Conservation (phyloP, 2,113 vertebrate species). For the Caloenas nicobarica region DNA sequence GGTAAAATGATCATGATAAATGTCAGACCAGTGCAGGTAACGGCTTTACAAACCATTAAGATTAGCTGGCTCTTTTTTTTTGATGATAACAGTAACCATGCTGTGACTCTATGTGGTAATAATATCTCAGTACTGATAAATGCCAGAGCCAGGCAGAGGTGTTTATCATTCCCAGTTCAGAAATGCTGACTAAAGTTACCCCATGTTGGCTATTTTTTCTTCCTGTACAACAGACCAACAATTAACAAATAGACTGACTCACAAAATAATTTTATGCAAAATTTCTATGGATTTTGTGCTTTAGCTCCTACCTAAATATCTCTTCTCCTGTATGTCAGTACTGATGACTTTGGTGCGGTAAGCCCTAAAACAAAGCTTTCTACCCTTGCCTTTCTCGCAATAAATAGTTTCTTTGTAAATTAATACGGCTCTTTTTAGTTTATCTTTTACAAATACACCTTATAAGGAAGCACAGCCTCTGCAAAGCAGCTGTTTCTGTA, state of each 20-base stretch:
- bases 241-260: slow-evolving; percentile 57
- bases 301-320: neutral
- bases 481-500: neutral
- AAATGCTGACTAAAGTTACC: slow-evolving; percentile 88
- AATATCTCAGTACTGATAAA: slow-evolving; percentile 88
- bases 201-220: slow-evolving; percentile 81
- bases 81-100: slow-evolving; percentile 84
- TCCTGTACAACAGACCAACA: slow-evolving; percentile 67
- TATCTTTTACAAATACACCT: neutral
- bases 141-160: slow-evolving; percentile 79
- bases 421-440: neutral
- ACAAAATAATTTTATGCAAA: slow-evolving; percentile 24
- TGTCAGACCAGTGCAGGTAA: slow-evolving; percentile 95
- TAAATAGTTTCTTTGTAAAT: neutral
- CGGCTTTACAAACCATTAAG: slow-evolving; percentile 98
- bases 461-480: neutral
- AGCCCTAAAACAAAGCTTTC: neutral
- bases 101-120: slow-evolving; percentile 85
- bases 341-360: neutral
- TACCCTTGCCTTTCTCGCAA: neutral
- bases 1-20: slow-evolving; percentile 96
- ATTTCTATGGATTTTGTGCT: neutral
- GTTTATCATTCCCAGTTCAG: slow-evolving; percentile 84
- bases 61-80: slow-evolving; percentile 84
- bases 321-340: neutral